Percentiles rank a stretch among this genome's conserved stretches.
These are phyloP conservation scores for Siniperca obscura DNA, from an alignment of 2,797 vertebrate genomes.

Conservation along the genomic window DNA sequence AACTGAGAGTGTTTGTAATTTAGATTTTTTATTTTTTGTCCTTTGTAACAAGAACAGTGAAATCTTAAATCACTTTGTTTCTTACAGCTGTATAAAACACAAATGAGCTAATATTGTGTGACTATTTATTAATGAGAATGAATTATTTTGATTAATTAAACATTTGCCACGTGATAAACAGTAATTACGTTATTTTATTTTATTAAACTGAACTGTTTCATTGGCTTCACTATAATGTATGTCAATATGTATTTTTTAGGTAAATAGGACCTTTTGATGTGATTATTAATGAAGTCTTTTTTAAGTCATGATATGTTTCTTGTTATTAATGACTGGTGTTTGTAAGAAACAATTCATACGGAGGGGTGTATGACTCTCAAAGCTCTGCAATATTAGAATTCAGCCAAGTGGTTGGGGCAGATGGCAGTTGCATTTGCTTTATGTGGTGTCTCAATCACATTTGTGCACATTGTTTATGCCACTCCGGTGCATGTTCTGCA, in stretches of 20 bases:
- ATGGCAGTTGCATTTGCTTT: no score
- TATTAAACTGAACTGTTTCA: background rate
- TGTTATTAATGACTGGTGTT: background rate
- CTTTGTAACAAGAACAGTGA: background rate
- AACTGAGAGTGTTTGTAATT: conserved; percentile 3
- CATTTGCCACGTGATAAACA: background rate
- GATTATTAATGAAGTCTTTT: background rate
- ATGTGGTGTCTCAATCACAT: no score
- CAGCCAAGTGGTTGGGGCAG: no score
- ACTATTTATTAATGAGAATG: background rate
- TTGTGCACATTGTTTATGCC: no score
- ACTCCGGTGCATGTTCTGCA: no score
- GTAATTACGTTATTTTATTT: background rate
- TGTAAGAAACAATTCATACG: background rate
- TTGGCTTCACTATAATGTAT: background rate
- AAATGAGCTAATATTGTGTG: no score
- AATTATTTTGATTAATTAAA: background rate
- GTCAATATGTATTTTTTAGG: background rate
- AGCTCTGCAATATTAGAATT: no score
- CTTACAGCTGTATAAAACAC: background rate
- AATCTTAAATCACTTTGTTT: background rate
- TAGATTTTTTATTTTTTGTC: background rate
- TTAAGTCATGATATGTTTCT: background rate
- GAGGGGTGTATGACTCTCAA: no score
- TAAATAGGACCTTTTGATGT: no score